Evolutionary conservation across 2,113 vertebrate species (phyloP), one percentile per base, ranked within the genome.

Genomic region (Taxidea taxus): DNA sequence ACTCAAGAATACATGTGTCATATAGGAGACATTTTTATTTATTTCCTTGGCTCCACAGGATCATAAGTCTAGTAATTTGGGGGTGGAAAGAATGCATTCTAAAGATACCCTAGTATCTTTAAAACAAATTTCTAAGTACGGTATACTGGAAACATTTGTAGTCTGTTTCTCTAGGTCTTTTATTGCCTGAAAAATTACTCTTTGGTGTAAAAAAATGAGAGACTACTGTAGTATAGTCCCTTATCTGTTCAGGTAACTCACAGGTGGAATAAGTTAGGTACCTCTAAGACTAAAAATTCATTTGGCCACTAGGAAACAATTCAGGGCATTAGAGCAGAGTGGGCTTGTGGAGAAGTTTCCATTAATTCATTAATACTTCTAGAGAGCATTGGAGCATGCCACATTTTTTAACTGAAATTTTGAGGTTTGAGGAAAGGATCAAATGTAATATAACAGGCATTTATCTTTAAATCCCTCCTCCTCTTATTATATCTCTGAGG

Each of bases 381-480:
- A 96, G 91, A 81, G 8, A 86, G 34, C 68, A 34, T 8, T 92
- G 37, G 31, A 66, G n/a, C 81, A 60, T 72, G 82, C 7, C 62
- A 93, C 54, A 7, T 68, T 95, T 77, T 72, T 62, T 31, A 39
- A 21, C 47, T 83, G 31, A 68, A 93, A 96, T 68, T 58, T 91
- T 89, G 44, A 94, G 18, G 25, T 94, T 97, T 95, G 34, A 11
- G 64, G 39, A 89, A 93, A 93, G n/a, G 39, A 95, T 84, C 83
- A 86, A 86, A 91, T 37, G 21, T 82, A 82, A 91, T 64, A 83
- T 81, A 87, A 95, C 56, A 90, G 31, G 49, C 31, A 31, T 91
- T 95, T 95, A 95, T 90, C 82, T 93, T 91, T 93, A 88, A 91
- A 95, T 91, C 56, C 78, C 37, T 95, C 39, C 72, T 93, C 70